Percentiles rank a stretch among this genome's conserved stretches.
These are phyloP conservation scores for Lethenteron reissneri DNA, from an alignment of 2,113 vertebrate genomes.

Conservation along the genomic window DNA sequence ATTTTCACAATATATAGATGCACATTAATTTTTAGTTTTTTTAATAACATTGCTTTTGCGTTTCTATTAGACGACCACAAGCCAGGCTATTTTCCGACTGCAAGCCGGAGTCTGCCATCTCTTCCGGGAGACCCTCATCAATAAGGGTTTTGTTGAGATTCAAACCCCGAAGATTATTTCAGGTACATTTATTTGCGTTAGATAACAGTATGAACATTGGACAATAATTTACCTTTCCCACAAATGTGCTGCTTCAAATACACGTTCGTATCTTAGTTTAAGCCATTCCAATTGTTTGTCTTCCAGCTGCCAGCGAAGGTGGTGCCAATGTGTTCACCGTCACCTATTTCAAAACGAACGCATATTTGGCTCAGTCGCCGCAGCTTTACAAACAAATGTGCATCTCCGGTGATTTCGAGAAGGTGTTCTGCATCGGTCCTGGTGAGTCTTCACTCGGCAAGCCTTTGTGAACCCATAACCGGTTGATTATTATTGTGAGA, in stretches of 20 bases:
- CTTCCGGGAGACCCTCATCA: conserved; percentile 69
- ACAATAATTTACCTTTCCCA: conserved; percentile 7
- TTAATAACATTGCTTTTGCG: conserved; percentile 9
- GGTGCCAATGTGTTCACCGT: conserved; percentile 97
- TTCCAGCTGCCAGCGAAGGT: conserved; percentile 84
- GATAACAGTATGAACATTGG: conserved; percentile 10
- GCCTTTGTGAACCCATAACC: too few species aligned
- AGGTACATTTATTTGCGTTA: conserved; percentile 26
- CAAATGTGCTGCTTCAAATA: conserved; percentile 6
- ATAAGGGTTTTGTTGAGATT: conserved; percentile 85
- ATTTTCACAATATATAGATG: background rate
- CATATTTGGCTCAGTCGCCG: conserved; percentile 91
- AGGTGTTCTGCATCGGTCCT: conserved; percentile 91
- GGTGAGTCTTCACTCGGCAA: conserved; percentile 27
- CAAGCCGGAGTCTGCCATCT: conserved; percentile 78
- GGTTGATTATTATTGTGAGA: too few species aligned
- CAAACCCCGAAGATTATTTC: conserved; percentile 97
- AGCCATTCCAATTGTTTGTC: conserved; percentile 7
- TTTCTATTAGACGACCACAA: conserved; percentile 57
- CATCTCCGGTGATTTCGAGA: conserved; percentile 94
- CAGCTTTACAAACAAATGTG: conserved; percentile 99
- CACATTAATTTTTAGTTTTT: background rate
- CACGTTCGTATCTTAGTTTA: conserved; percentile 9
- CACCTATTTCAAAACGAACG: conserved; percentile 92
- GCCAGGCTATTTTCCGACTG: conserved; percentile 68